These are phyloP conservation scores for Cantharis rustica DNA, from an alignment of 2,888 invertebrate genomes.

Conservation along the genomic window DNA sequence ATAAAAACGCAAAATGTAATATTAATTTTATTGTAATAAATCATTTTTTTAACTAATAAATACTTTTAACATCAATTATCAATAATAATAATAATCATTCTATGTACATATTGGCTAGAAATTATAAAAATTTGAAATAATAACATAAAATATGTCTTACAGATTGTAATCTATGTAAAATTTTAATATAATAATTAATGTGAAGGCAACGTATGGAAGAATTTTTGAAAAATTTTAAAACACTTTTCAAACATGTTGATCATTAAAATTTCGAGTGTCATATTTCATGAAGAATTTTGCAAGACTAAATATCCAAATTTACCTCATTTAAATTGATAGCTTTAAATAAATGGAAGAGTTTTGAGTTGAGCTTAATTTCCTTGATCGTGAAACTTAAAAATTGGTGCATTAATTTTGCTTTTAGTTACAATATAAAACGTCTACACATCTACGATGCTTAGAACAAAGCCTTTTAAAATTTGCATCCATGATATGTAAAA, in stretches of 20 bases:
- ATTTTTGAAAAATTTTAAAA: not conserved
- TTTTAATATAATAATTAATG: slow-evolving; percentile 17
- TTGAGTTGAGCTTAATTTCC: not conserved
- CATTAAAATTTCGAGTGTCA: not conserved
- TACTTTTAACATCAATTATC: slow-evolving; percentile 50
- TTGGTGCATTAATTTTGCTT: not conserved
- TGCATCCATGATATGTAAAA: slow-evolving; percentile 38
- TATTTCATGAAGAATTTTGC: not conserved
- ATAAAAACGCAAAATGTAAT: not conserved
- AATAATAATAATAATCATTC: slow-evolving; percentile 41
- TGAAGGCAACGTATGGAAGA: not conserved
- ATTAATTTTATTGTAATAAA: slow-evolving; percentile 45
- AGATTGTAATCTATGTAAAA: not conserved
- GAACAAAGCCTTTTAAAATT: slow-evolving; percentile 14
- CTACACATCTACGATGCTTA: slow-evolving; percentile 7
- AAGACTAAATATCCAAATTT: not conserved
- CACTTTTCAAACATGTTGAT: not conserved
- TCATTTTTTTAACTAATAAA: slow-evolving; percentile 49
- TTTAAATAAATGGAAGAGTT: not conserved
- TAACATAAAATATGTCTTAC: not conserved
- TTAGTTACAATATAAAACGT: slow-evolving; percentile 12
- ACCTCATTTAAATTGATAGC: not conserved
- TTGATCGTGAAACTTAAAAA: not conserved
- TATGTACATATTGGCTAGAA: slow-evolving; percentile 52
- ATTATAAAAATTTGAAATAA: slow-evolving; percentile 43